Percentiles rank a stretch among this genome's conserved stretches.
Conservation (phyloP, 2,113 vertebrate genomes). For the Lasiurus cinereus region DNA sequence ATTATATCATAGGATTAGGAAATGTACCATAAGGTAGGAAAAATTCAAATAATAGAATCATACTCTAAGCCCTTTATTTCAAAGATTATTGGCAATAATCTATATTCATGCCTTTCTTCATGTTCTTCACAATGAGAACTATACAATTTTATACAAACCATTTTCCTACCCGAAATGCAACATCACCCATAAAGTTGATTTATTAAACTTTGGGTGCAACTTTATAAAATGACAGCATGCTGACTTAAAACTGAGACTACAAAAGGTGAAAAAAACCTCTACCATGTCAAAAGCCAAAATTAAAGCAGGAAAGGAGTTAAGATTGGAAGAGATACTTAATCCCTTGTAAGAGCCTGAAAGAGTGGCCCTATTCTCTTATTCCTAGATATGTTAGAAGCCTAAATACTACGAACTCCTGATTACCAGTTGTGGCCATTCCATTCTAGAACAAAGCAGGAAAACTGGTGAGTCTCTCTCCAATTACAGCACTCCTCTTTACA, state of each 20-base stretch:
- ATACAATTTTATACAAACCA: constrained; percentile 64
- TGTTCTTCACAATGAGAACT: constrained; percentile 69
- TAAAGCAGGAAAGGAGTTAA: not conserved
- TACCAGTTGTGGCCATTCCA: not conserved
- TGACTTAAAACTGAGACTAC: constrained; percentile 39
- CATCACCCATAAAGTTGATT: constrained; percentile 63
- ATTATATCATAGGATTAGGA: constrained; percentile 47
- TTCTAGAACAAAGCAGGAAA: not conserved
- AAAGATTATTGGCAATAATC: constrained; percentile 75
- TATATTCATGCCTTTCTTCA: constrained; percentile 57
- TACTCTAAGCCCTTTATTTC: constrained; percentile 74
- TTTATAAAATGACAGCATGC: not conserved
- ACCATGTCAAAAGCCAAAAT: not conserved
- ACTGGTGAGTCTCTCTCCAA: not conserved
- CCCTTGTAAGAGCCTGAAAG: not conserved
- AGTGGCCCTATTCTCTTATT: not conserved
- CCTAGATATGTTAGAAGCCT: fast-evolving
- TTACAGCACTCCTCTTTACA: not conserved
- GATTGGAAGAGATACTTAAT: not conserved
- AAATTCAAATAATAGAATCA: constrained; percentile 80
- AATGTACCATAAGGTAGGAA: constrained; percentile 49
- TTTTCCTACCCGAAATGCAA: constrained; percentile 60
- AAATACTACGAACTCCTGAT: not conserved
- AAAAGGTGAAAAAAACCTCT: not conserved
- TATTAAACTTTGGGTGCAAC: not conserved